A percentile compares a stretch with the other conserved stretches of the same genome.
phyloP scores from a whole-genome alignment of 2,797 vertebrate species.

The Macrochelys suwanniensis region DNA sequence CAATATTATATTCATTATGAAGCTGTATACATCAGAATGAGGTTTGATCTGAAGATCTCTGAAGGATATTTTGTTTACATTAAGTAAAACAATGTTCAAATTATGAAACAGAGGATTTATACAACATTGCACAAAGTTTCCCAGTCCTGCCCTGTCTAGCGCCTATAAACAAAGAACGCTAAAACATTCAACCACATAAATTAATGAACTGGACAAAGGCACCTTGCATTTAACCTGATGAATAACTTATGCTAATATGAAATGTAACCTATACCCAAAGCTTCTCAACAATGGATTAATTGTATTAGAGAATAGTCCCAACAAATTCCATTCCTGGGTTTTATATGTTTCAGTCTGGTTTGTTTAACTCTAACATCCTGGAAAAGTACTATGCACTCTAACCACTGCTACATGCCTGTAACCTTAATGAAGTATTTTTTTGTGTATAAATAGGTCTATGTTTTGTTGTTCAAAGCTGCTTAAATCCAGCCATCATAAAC shows the following conservation, averaged over 20 bases:
- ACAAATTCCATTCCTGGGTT: not conserved
- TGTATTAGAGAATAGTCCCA: not conserved
- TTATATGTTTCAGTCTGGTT: not conserved
- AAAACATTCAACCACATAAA: fast-evolving
- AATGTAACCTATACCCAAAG: not conserved
- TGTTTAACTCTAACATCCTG: not conserved
- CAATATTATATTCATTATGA: not conserved
- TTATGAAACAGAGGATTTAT: not conserved
- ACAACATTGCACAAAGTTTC: not conserved
- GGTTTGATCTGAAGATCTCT: not conserved
- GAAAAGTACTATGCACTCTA: not conserved
- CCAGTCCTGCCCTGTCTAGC: not conserved
- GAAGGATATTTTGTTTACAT: not conserved
- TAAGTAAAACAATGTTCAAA: not conserved
- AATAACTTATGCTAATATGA: not conserved
- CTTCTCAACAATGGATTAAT: not conserved
- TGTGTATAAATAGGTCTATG: not conserved
- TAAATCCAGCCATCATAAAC: not conserved
- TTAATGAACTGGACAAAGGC: not conserved
- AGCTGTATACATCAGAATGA: not conserved
- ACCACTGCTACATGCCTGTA: not conserved
- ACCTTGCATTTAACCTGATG: not conserved
- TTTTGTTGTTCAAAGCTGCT: not conserved
- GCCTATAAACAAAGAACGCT: not conserved
- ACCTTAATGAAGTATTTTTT: not conserved